Evolutionary conservation across 2,888 invertebrate species (phyloP), one percentile per base, ranked within the genome.

Genomic region (Zygothrica quintamaculata): DNA sequence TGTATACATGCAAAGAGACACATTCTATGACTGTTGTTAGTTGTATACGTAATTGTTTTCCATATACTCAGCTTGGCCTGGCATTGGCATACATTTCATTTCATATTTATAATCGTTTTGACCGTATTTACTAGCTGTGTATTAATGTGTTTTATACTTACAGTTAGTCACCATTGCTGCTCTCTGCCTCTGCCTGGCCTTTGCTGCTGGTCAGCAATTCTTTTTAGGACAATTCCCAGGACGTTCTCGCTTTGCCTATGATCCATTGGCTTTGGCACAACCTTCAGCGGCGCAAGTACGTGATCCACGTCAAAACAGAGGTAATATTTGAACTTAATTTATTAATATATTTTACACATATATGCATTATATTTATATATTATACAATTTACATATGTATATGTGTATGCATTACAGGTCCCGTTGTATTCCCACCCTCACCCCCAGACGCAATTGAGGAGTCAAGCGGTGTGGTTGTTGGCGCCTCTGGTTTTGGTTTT

Each of bases 401-500:
- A 9, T 36, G n/a, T 29, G n/a, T 53, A 3, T 51, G 3, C 13
- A 3, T 73, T 68, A 34, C 74, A 94, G 96, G 96, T 81, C 96
- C 96, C 64, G 95, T 96, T 46, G 93, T 96, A 47, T 96, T 96
- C 92, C 95, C 95, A 31, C 93, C 93, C 59, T 93, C 94, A 16
- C 95, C 95, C 6, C 91, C 93, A 77, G 93, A 94, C 65, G 94
- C 94, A 77, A 93, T 94, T 37, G 92, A 93, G 68, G 94, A 94
- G 90, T 94, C 95, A 75, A 96, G 96, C 89, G 96, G 96, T 12
- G 96, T 96, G 31, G 92, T 96, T 56, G 94, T 95, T 25, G 96
- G 96, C 59, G 96, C 96, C 60, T 96, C 96, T 44, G 96, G 96
- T 74, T 96, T 93, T 89, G 96, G 96, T 76, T 96, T 96, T 90